phyloP scores from a whole-genome alignment of 2,888 invertebrate species.

The Endotricha flammealis region DNA sequence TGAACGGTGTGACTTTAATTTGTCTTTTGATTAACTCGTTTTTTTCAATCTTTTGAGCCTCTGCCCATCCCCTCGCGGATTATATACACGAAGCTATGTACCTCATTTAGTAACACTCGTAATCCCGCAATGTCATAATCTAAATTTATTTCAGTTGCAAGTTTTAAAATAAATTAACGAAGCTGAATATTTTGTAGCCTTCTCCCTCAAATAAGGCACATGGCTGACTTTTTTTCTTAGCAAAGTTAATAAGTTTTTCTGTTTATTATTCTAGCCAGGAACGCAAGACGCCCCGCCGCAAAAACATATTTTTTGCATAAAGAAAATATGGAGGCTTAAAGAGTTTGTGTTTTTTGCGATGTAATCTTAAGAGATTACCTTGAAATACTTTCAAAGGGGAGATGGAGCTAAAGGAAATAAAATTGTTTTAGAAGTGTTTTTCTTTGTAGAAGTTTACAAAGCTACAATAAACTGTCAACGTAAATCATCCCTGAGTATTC shows the following conservation, averaged over 20 bases:
- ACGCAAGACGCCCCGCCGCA: conserved; percentile 31
- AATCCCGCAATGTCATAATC: not conserved
- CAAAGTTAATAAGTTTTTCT: conserved; percentile 50
- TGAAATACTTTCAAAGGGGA: conserved; percentile 57
- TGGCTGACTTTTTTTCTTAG: conserved; percentile 37
- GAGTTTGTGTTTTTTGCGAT: conserved; percentile 57
- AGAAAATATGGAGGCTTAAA: conserved; percentile 63
- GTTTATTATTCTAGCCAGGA: conserved; percentile 49
- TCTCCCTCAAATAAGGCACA: conserved; percentile 26
- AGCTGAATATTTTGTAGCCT: conserved; percentile 26
- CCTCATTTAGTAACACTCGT: not conserved
- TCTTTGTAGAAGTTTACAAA: conserved; percentile 29
- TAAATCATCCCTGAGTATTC: too few species aligned
- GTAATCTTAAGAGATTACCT: conserved; percentile 68
- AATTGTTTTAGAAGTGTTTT: conserved; percentile 52
- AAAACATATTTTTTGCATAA: conserved; percentile 60
- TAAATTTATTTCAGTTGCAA: conserved; percentile 14
- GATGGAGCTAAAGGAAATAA: conserved; percentile 30
- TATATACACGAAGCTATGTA: too few species aligned
- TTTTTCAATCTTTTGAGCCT: too few species aligned
- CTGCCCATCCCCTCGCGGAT: too few species aligned
- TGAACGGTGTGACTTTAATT: too few species aligned
- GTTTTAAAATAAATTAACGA: conserved; percentile 29
- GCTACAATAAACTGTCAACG: too few species aligned
- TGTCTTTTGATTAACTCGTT: too few species aligned